These are phyloP conservation scores for Lasiurus cinereus DNA, from an alignment of 2,113 vertebrate genomes.

Conservation along the genomic window DNA sequence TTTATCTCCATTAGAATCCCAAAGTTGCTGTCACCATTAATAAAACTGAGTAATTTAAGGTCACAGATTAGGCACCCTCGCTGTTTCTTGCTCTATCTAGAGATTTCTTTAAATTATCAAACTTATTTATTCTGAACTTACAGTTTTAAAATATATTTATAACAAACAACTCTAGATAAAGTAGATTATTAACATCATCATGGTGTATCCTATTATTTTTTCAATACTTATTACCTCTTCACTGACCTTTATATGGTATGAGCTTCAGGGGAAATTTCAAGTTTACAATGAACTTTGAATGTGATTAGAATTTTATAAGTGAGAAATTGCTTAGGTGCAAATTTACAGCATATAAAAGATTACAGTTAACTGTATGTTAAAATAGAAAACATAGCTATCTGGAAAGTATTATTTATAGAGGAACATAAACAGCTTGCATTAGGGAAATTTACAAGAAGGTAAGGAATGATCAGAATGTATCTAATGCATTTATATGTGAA, in stretches of 20 bases:
- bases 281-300: conserved; percentile 77
- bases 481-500: conserved; percentile 69
- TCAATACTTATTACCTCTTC: conserved; percentile 52
- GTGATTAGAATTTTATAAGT: conserved; percentile 58
- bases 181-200: conserved; percentile 11
- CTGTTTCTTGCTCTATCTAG: neutral
- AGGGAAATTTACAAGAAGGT: conserved; percentile 61
- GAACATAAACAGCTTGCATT: conserved; percentile 68
- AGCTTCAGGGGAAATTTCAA: conserved; percentile 44
- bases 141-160: conserved; percentile 12
- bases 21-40: neutral
- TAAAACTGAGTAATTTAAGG: neutral
- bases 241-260: conserved; percentile 22
- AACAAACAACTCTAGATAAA: conserved; percentile 14
- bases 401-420: conserved; percentile 72
- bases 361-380: conserved; percentile 58
- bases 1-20: neutral
- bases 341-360: conserved; percentile 67
- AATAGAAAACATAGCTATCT: conserved; percentile 28
- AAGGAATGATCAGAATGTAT: conserved; percentile 61
- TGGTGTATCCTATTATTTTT: neutral
- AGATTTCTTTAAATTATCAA: conserved; percentile 1
- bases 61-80: neutral
- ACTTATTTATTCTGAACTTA: conserved; percentile 3
- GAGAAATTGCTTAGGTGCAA: conserved; percentile 58